A percentile compares a stretch with the other conserved stretches of the same genome.
Evolutionary conservation across 2,113 vertebrate species (phyloP).

Genomic region (Bubo scandiacus): DNA sequence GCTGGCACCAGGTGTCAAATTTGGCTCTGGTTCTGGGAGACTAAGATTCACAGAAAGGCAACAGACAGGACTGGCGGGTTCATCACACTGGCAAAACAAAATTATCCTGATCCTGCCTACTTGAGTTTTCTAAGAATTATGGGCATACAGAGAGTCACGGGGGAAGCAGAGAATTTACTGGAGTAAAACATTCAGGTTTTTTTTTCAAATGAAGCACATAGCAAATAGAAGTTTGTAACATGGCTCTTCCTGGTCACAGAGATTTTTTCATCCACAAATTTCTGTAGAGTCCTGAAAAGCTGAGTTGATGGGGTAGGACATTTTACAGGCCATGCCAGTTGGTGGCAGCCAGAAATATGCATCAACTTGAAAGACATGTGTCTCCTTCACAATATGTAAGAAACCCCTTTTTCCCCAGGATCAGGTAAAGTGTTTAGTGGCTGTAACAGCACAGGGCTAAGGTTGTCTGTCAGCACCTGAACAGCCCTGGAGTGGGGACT

Average conservation of each 20-base stretch:
- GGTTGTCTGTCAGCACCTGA: neutral
- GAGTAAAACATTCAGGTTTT: neutral
- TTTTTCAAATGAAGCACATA: neutral
- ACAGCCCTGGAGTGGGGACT: neutral
- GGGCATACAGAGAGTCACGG: neutral
- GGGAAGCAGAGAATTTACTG: neutral
- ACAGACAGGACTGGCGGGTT: neutral
- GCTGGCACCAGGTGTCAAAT: neutral
- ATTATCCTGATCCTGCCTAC: neutral
- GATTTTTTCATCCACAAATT: neutral
- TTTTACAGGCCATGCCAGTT: neutral
- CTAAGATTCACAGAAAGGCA: neutral
- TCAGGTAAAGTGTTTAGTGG: neutral
- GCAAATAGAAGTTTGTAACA: neutral
- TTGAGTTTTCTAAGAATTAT: neutral
- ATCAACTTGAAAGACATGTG: fast-evolving
- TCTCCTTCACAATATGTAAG: neutral
- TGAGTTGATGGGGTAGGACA: neutral
- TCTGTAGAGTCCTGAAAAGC: neutral
- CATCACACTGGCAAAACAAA: neutral
- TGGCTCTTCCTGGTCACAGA: neutral
- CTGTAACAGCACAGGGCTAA: neutral
- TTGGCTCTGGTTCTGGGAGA: neutral
- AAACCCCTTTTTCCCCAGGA: fast-evolving
- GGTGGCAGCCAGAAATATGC: neutral